Base-by-base conservation (phyloP, 1,140 invertebrate genomes). In the Anoplophora glabripennis region DNA sequence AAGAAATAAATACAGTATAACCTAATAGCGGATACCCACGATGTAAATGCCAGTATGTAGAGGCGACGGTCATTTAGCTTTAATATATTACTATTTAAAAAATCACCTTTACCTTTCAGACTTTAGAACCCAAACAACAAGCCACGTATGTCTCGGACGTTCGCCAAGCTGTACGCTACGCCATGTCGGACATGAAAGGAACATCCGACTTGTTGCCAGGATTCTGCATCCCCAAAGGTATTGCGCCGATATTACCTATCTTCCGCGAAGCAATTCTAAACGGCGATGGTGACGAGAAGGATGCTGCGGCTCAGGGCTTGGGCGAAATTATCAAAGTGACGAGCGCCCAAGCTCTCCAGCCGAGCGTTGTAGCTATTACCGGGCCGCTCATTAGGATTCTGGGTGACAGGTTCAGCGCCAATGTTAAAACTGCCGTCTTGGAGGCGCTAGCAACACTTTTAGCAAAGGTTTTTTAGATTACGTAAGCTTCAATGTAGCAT, bases 341-440 rank as follows among this genome's bases (percentile, higher is more conserved):
- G 0, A 90, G 86, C 61, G 82, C 90, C 0, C 79, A 86, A 44
- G 93, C 94, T 5, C 77, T 99, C 14, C 94, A 97, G 75, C 90
- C 94, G 1, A 96, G 94, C 45, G 94, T 99, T 1, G 89, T 99
- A 34, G 90, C 96, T 70, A 96, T 99, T 62, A 98, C 96, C 17
- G 97, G 97, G 7, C 96, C 97, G 0, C 81, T 99, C 11, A 99
- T 99, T 78, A 84, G 97, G 68, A 97, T 99, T 72, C 83, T 99
- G 10, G 96, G 96, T 17, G 97, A 99, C 77, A 83, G 96, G 46
- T 98, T 96, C 74, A 90, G 88, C 61, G 87, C 89, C 71, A 92
- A 87, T 68, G 92, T 99, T 0, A 99, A 99, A 79, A 92, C 94
- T 0, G 94, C 96, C 21, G 93, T 99, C 9, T 78, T 99, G 4